Evolutionary conservation across 2,797 vertebrate genomes (phyloP), one percentile per base, ranked within the genome.

Genomic region (Lithobates pipiens): DNA sequence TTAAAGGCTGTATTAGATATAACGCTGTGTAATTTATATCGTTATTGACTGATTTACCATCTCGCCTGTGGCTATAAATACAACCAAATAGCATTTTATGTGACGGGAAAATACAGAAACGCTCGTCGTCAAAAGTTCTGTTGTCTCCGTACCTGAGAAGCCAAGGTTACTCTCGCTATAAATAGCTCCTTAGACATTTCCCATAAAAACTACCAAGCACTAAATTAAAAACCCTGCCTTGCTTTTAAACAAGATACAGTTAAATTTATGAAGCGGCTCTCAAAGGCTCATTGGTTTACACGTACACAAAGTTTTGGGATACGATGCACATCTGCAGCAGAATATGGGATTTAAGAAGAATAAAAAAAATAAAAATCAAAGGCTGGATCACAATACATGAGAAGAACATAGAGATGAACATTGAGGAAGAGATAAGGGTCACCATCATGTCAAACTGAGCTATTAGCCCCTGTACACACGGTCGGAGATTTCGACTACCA

Each of bases 141-240:
- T 89, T 82, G 74, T 82, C 84, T 85, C 88, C 82, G 84, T 88
- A 91, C 89, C 88, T 89, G 89, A 90, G 87, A 83, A 81, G 93
- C 88, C 91, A 95, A 95, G 94, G 93, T 95, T 95, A 95, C 93
- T 93, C 94, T 94, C 91, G 91, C 93, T 91, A 94, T 93, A 94
- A 95, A 93, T 92, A 94, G 91, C 86, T 25, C 91, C 93, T 93
- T 90, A 88, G 93, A 95, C 93, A 94, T 90, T 93, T 92, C 92
- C 89, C 93, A 94, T 95, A 93, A 95, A 93, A 92, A 95, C 92
- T 92, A 94, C 90, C 93, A 94, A 94, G 94, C 92, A 95, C 93
- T 95, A 93, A 95, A 95, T 94, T 91, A 93, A 91, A 94, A 94
- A 94, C 70, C 80, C 86, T 87, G 86, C 86, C 86, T 87, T 87